Evolutionary conservation across 53 echinoderm and acorn worm genomes (phyloP).

Genomic region (Echinometra lucunter): DNA sequence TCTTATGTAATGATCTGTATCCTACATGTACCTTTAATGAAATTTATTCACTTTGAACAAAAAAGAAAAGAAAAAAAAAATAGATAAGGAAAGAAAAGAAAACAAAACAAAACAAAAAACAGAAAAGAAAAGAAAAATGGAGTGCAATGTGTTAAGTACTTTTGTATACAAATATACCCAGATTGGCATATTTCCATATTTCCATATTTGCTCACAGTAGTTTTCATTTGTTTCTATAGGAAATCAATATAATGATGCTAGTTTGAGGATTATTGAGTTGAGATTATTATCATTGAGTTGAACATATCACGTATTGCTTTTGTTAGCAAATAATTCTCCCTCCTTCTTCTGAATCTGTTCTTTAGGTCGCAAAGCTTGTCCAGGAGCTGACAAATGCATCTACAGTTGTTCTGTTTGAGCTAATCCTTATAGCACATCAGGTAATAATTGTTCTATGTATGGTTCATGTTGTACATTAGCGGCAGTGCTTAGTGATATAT

Average conservation of each 20-base stretch:
- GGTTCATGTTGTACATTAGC: no score
- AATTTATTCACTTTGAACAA: no score
- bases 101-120: no score
- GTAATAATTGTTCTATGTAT: constrained; percentile 34
- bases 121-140: no score
- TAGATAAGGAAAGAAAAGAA: no score
- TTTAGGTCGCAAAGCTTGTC: constrained; percentile 92
- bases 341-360: background rate
- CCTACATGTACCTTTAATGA: no score
- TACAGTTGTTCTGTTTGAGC: constrained; percentile 88
- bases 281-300: background rate
- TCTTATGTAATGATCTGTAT: no score
- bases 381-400: constrained; percentile 96
- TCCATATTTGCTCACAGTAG: background rate
- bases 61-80: no score
- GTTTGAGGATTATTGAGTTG: background rate
- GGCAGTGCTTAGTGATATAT: no score
- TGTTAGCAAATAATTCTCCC: background rate
- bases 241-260: background rate
- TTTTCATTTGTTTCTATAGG: background rate
- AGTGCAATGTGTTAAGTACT: background rate
- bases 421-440: constrained; percentile 97
- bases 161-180: no score
- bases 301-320: background rate
- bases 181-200: background rate